Percentiles rank a stretch among this genome's conserved stretches.
Evolutionary conservation across 2,888 invertebrate species (phyloP).

Genomic region (Schrankia costaestrigalis): DNA sequence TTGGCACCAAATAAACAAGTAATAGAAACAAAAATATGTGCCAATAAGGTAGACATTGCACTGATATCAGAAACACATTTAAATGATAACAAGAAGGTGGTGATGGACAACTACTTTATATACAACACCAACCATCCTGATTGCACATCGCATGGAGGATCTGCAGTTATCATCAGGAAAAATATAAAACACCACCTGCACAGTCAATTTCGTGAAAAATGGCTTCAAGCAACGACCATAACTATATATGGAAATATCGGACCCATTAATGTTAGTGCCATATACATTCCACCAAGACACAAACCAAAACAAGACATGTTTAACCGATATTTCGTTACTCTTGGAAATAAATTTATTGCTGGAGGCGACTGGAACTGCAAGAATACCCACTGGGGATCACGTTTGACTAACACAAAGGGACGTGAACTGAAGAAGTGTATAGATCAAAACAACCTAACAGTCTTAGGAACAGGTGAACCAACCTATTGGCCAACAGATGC

Average conservation of each 20-base stretch:
- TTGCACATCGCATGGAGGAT: conserved; percentile 16
- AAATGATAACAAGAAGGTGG: conserved; percentile 4
- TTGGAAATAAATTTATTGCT: conserved; percentile 11
- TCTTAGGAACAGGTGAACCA: conserved; percentile 19
- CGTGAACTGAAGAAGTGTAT: conserved; percentile 10
- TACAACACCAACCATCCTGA: conserved; percentile 15
- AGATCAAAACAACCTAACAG: conserved; percentile 8
- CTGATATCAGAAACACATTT: conserved; percentile 17
- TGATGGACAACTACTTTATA: conserved; percentile 5
- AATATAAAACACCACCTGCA: conserved; percentile 13
- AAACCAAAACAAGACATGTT: conserved; percentile 7
- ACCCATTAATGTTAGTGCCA: conserved; percentile 7
- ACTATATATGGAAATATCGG: conserved; percentile 8
- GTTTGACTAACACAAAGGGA: conserved; percentile 15
- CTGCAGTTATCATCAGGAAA: conserved; percentile 11
- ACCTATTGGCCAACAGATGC: conserved; percentile 17
- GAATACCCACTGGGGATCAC: conserved; percentile 19
- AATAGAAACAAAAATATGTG: conserved; percentile 7
- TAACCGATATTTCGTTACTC: conserved; percentile 3
- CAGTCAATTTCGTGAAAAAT: conserved; percentile 7
- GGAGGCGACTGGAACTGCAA: conserved; percentile 22
- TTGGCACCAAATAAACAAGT: conserved; percentile 12
- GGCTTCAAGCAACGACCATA: conserved; percentile 19
- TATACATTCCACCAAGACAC: conserved; percentile 22
- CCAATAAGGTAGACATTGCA: conserved; percentile 13